Conservation (phyloP, 2,888 invertebrate genomes). For the Priapulus caudatus region DNA sequence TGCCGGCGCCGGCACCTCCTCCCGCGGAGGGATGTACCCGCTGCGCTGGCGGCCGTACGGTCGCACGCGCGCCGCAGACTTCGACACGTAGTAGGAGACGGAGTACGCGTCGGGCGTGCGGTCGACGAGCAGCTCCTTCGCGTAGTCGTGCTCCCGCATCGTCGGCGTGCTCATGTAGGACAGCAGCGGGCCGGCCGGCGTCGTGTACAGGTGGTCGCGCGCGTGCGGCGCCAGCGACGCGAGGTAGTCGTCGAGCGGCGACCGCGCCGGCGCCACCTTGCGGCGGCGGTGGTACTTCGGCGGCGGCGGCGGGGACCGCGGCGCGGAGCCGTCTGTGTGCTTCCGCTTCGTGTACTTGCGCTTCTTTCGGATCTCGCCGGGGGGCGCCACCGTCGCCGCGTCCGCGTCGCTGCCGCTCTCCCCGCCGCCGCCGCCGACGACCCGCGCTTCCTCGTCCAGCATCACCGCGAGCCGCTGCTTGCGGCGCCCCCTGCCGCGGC, state of each 20-base stretch:
- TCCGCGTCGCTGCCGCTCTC: not conserved
- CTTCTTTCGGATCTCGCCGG: not conserved
- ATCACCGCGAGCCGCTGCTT: not conserved
- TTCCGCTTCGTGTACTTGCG: not conserved
- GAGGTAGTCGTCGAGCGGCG: not conserved
- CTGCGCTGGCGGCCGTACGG: not conserved
- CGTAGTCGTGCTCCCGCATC: conserved; percentile 3
- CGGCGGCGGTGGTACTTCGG: not conserved
- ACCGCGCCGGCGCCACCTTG: not conserved
- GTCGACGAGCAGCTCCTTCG: not conserved
- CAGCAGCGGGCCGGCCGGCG: not conserved
- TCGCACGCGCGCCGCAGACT: not conserved
- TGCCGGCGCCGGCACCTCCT: too few relatives aligned
- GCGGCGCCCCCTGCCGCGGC: not conserved
- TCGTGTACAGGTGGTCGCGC: not conserved
- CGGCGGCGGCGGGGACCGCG: not conserved
- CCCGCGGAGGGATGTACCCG: not conserved
- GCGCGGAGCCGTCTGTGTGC: not conserved
- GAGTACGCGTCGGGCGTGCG: not conserved
- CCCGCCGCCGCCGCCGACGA: not conserved
- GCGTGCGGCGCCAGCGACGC: not conserved
- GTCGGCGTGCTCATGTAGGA: not conserved
- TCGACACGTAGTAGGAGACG: not conserved
- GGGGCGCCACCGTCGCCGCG: not conserved
- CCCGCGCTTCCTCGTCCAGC: not conserved